Evolutionary conservation across 2,888 invertebrate genomes (phyloP).

Genomic region (Steinernema scapterisci): DNA sequence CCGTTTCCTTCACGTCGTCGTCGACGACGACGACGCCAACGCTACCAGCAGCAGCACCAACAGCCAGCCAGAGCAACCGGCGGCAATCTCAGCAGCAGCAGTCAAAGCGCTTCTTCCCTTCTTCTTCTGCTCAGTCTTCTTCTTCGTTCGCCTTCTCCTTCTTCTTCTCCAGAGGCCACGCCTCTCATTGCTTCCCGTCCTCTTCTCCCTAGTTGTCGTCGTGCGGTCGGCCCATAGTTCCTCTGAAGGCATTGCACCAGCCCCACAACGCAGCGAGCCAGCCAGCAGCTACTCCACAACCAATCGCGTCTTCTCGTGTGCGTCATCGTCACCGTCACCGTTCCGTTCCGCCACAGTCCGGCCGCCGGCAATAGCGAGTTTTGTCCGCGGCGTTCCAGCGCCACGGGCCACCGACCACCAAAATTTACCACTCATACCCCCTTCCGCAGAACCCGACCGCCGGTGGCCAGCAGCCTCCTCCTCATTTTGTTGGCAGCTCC

Average conservation of each 20-base stretch:
- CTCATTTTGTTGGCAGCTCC: not conserved
- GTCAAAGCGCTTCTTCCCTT: constrained; percentile 31
- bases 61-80: constrained; percentile 9
- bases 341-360: constrained; percentile 14
- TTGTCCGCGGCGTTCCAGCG: constrained; percentile 1
- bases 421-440: constrained; percentile 29
- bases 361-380: not conserved
- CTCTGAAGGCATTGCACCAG: constrained; percentile 33
- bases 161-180: constrained; percentile 31
- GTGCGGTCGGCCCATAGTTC: constrained; percentile 33
- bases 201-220: constrained; percentile 32
- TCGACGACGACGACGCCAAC: not conserved
- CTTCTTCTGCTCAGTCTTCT: constrained; percentile 18
- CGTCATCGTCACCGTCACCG: constrained; percentile 29
- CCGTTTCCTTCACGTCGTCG: too few species aligned
- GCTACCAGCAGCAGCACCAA: constrained; percentile 5
- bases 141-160: too few species aligned
- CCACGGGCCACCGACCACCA: constrained; percentile 22
- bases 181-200: constrained; percentile 32
- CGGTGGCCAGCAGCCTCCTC: not conserved
- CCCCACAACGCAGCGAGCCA: not conserved
- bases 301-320: constrained; percentile 1
- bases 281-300: constrained; percentile 10
- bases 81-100: constrained; percentile 29
- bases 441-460: not conserved